Base-by-base conservation (phyloP, 1,140 invertebrate genomes). In the Drosophila subpulchrella region DNA sequence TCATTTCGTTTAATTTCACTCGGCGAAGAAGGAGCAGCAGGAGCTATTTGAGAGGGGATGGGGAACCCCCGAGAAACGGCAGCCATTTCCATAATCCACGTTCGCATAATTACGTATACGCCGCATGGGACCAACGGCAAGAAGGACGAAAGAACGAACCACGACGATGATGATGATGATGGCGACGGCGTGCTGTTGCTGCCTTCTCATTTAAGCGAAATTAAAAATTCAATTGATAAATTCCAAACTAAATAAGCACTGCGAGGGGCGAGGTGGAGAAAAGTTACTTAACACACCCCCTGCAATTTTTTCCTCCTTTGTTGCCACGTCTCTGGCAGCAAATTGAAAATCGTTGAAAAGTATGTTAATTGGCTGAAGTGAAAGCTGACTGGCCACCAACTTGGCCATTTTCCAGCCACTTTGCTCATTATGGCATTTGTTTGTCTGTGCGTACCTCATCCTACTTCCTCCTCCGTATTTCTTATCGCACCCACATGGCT, bases 141-240 rank as follows among this genome's bases (percentile, higher is more conserved):
- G 30, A 15, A 67, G 17, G 47, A 38, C 27, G 15, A 67, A 53
- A 0, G 0, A 8, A 8, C 1, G 32, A 34, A 34, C 32, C 7
- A 34, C 7, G 8, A 34, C 2, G 32, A 34, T 27, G 47, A 70
- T 24, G 65, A 55, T 71, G 20, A 20, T 20, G 20, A n/a, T n/a
- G 51, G 32, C 12, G 66, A 39, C 12, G 55, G 17, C 58, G 50
- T 38, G 48, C 46, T 38, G 60, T 17, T 61, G 65, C 46, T 56
- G 36, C 51, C 57, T 48, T 58, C 60, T 73, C 66, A 74, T 85
- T 85, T 77, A 58, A 47, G 67, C 59, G 38, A 81, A 86, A 86
- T 86, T 86, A 82, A 82, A 88, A 86, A 78, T 81, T 78, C 75
- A 66, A 86, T 86, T 86, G 83, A 88, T 88, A 88, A 78, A 79